Percentiles rank a stretch among this genome's conserved stretches.
phyloP scores from a whole-genome alignment of 2,113 vertebrate species.

The Carassius auratus region DNA sequence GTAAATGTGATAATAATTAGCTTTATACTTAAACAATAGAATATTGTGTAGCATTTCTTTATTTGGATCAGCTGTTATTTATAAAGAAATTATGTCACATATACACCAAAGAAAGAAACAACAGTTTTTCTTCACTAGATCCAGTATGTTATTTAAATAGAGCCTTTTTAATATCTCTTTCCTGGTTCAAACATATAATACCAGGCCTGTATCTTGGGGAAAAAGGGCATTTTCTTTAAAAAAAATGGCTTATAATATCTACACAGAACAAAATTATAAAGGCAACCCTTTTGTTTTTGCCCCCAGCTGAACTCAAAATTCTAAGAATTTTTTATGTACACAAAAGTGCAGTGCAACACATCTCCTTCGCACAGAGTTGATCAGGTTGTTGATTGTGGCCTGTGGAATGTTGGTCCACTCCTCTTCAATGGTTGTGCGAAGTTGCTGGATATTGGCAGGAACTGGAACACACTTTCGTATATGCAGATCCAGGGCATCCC shows the following conservation, averaged over 20 bases:
- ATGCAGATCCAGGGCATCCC: no score
- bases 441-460: no score
- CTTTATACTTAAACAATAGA: neutral
- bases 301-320: no score
- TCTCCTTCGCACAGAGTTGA: no score
- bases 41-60: neutral
- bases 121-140: neutral
- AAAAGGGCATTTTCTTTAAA: neutral
- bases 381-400: no score
- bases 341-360: no score
- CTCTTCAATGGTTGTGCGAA: no score
- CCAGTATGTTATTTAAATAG: neutral
- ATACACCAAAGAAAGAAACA: constrained; percentile 34
- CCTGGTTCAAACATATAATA: neutral
- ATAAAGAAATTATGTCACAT: neutral
- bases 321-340: no score
- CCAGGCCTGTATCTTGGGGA: neutral
- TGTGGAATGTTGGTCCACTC: no score
- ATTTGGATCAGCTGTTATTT: neutral
- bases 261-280: no score
- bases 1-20: neutral
- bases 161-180: neutral
- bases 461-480: no score
- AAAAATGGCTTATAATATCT: neutral
- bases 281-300: no score